Percentiles rank a stretch among this genome's conserved stretches.
phyloP scores from a whole-genome alignment of 1,140 invertebrate genomes.

The Oppia nitens region DNA sequence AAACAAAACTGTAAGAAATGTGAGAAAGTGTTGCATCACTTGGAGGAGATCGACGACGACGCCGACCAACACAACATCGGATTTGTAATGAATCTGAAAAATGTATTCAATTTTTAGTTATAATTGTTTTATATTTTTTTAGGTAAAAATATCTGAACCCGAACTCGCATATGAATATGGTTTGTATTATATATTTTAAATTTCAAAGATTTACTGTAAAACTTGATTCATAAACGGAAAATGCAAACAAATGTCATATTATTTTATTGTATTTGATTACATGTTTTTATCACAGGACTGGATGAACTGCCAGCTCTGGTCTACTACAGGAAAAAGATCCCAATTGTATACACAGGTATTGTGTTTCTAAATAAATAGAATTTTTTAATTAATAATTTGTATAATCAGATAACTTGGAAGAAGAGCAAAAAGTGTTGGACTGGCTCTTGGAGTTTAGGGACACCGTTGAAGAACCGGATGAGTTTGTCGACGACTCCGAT shows the following conservation, averaged over 20 bases:
- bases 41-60: conserved; percentile 83
- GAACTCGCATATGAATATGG: conserved; percentile 69
- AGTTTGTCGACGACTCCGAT: conserved; percentile 55
- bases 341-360: conserved; percentile 80
- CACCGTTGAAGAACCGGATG: conserved; percentile 18
- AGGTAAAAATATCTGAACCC: conserved; percentile 68
- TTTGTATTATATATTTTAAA: no score
- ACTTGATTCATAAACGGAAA: neutral
- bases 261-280: neutral
- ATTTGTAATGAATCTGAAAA: conserved; percentile 46
- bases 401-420: conserved; percentile 21
- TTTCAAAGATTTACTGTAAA: neutral
- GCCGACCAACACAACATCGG: conserved; percentile 86
- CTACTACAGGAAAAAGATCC: conserved; percentile 83
- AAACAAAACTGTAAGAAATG: conserved; percentile 82
- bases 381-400: conserved; percentile 1
- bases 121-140: neutral
- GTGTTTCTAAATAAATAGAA: neutral
- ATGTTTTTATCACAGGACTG: conserved; percentile 38
- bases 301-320: conserved; percentile 69
- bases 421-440: conserved; percentile 24
- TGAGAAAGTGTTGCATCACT: conserved; percentile 61
- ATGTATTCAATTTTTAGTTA: neutral
- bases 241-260: neutral
- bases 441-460: conserved; percentile 24